These are phyloP conservation scores for Lerema accius DNA, from an alignment of 1,140 invertebrate genomes.

Conservation along the genomic window DNA sequence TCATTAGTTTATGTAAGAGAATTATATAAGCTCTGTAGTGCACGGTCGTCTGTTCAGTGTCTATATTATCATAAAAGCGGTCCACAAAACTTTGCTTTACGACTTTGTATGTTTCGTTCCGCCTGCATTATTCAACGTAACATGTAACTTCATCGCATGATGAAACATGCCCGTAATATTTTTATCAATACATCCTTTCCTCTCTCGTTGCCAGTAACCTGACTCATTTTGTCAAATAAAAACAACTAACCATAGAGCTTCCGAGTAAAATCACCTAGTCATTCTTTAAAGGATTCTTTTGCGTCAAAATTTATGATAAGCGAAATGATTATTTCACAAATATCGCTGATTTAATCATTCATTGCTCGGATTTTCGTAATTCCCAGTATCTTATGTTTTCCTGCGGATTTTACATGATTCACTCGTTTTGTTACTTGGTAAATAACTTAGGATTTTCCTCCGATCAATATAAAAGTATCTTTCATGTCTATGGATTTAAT, in stretches of 20 bases:
- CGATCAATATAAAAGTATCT: conserved; percentile 10
- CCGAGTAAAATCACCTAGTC: too few relatives aligned
- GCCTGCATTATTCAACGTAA: conserved; percentile 2
- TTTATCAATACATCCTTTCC: too few relatives aligned
- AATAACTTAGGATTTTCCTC: conserved; percentile 27
- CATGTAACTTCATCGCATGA: conserved; percentile 6
- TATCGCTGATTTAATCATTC: not conserved
- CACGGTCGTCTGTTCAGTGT: conserved; percentile 57
- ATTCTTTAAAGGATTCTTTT: not conserved
- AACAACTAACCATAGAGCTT: too few relatives aligned
- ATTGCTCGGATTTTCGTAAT: conserved; percentile 5
- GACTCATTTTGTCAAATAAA: too few relatives aligned
- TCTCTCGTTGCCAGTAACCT: too few relatives aligned
- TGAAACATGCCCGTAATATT: too few relatives aligned
- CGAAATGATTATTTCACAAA: not conserved
- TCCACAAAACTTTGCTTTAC: too few relatives aligned
- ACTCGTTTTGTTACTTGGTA: not conserved
- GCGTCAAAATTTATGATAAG: not conserved
- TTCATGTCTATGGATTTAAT: too few relatives aligned
- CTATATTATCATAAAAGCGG: conserved; percentile 43
- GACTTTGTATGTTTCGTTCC: conserved; percentile 22
- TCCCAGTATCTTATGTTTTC: conserved; percentile 33
- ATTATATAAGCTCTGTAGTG: conserved; percentile 67
- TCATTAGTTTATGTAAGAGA: conserved; percentile 70
- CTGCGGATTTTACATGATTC: conserved; percentile 40